Percentiles rank a stretch among this genome's conserved stretches.
phyloP scores from a whole-genome alignment of 2,797 vertebrate genomes.

The Artibeus jamaicensis region DNA sequence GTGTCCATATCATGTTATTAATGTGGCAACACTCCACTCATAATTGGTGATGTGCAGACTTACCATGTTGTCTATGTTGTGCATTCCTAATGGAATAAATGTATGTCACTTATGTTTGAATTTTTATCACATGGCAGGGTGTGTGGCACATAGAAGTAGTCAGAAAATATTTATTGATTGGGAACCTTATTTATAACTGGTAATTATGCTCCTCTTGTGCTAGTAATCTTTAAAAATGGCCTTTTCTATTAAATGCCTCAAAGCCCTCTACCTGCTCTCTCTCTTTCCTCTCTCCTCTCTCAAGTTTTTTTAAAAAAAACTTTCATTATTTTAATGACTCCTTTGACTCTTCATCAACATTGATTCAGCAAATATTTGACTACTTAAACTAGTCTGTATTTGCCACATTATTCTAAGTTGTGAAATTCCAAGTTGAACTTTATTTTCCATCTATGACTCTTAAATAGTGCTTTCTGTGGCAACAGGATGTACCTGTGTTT shows the following conservation, averaged over 20 bases:
- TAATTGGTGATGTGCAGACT: not conserved
- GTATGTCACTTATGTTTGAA: not conserved
- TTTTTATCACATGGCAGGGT: not conserved
- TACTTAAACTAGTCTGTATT: constrained; percentile 20
- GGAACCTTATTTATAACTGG: not conserved
- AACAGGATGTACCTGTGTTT: not conserved
- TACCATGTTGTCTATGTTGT: not conserved
- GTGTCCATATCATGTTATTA: not conserved
- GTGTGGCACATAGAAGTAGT: not conserved
- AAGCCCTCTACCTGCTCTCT: not conserved
- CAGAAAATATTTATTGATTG: not conserved
- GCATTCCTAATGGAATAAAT: not conserved
- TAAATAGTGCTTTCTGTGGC: not conserved
- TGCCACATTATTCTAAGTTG: not conserved
- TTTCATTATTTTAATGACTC: constrained; percentile 23
- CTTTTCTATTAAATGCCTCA: constrained; percentile 9
- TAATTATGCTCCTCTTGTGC: not conserved
- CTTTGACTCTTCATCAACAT: constrained; percentile 1
- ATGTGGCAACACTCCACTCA: not conserved
- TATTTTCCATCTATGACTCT: not conserved
- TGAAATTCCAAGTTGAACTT: not conserved
- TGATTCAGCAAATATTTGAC: constrained; percentile 11
- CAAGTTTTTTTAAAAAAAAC: not conserved
- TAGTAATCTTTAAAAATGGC: not conserved
- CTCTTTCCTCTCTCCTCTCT: not conserved